Percentiles rank a stretch among this genome's conserved stretches.
phyloP scores from a whole-genome alignment of 2,888 invertebrate species.

The Deilephila elpenor region DNA sequence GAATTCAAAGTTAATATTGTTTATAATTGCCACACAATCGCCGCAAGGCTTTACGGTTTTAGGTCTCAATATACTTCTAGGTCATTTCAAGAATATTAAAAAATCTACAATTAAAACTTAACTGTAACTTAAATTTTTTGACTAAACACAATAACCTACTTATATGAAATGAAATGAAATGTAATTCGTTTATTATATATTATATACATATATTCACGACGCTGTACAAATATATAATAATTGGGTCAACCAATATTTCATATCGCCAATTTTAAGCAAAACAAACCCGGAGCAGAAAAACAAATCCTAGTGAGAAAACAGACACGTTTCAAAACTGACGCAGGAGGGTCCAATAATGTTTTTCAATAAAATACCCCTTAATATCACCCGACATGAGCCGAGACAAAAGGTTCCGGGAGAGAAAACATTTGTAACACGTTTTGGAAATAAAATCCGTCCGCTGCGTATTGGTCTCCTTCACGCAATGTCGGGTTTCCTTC shows the following conservation, averaged over 20 bases:
- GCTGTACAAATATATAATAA: too few relatives aligned
- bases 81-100: too few relatives aligned
- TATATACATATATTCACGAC: too few relatives aligned
- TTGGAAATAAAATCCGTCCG: slow-evolving; percentile 51
- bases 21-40: too few relatives aligned
- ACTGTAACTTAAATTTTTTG: too few relatives aligned
- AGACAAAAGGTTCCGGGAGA: slow-evolving; percentile 39
- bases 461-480: slow-evolving; percentile 45
- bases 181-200: too few relatives aligned
- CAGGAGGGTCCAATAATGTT: slow-evolving; percentile 20
- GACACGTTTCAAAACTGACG: background rate
- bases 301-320: background rate
- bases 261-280: background rate
- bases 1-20: too few relatives aligned
- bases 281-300: background rate
- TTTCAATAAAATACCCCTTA: slow-evolving; percentile 39
- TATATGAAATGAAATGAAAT: too few relatives aligned
- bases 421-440: slow-evolving; percentile 51
- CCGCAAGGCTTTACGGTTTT: too few relatives aligned
- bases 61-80: too few relatives aligned
- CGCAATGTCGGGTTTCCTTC: slow-evolving; percentile 47
- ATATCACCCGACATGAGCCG: slow-evolving; percentile 43
- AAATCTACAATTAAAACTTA: too few relatives aligned
- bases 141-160: too few relatives aligned
- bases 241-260: background rate